Base-by-base conservation (phyloP, 2,113 vertebrate species). In the Leiothrix lutea region DNA sequence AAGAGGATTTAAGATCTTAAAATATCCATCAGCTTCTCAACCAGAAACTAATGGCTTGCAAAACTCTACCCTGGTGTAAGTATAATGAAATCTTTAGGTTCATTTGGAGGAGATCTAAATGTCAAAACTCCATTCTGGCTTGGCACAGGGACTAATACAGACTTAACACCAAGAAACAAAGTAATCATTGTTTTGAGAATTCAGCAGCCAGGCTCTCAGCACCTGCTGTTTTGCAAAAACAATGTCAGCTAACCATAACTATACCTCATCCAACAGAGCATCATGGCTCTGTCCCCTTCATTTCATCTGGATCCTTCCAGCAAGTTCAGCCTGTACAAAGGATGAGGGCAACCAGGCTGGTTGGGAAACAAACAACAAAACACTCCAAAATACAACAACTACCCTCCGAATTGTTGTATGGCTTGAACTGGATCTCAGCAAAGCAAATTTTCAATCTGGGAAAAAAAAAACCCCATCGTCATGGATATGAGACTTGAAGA, bases 31-130 rank as follows among this genome's bases (percentile, higher is more conserved):
- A 88, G 62, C 70, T 94, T 96, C 94, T 96, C 83, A 94, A 97
- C 96, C 82, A 95, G 93, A 93, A 97, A 97, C 96, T 96, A 98
- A 98, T 96, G 96, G 92, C 64, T 94, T 97, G 95, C 44, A 56
- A 96, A 97, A 95, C 70, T 80, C 92, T 93, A 92, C 90, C 91
- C 90, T 66, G 82, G 87, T 96, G 16, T 77, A 96, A 96, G 64
- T 80, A 88, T 82, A 97, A 97, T 95, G 97, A 98, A 97, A 97
- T 96, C 88, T 92, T 96, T 69, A 88, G 92, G 82, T 94, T 97
- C 96, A 97, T 98, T 97, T 97, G 84, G 78, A 97, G 93, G 92
- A 95, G 97, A 97, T 92, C 92, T 97, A 93, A 94, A 97, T 94
- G 95, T 97, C 96, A 96, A 97, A 97, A 96, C 80, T 97, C 91